phyloP scores from a whole-genome alignment of 2,113 vertebrate genomes.

The Thymallus thymallus region DNA sequence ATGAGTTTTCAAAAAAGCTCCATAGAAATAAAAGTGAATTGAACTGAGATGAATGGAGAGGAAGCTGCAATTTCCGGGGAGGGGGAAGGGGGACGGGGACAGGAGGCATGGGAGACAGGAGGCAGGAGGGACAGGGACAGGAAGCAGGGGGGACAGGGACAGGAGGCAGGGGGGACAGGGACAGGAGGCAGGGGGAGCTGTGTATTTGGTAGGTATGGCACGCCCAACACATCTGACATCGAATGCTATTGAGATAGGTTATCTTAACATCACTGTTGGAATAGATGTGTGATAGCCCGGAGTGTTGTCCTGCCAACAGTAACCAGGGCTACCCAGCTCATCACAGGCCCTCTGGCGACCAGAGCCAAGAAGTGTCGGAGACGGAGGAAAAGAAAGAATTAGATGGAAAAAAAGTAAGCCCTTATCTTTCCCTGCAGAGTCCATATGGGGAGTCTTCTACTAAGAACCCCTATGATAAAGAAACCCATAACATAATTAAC shows the following conservation, averaged over 20 bases:
- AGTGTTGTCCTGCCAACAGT: constrained; percentile 20
- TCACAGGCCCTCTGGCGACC: constrained; percentile 24
- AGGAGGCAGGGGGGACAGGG: too few relatives aligned
- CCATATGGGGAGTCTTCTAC: not conserved
- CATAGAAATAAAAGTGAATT: constrained; percentile 69
- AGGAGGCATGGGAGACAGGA: too few relatives aligned
- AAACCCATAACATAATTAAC: not conserved
- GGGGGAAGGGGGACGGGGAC: constrained; percentile 17
- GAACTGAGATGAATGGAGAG: constrained; percentile 59
- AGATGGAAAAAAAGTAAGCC: constrained; percentile 16
- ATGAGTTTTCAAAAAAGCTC: constrained; percentile 52
- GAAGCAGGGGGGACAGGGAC: too few relatives aligned
- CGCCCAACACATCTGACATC: constrained; percentile 58
- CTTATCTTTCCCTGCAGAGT: not conserved
- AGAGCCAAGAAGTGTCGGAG: constrained; percentile 23
- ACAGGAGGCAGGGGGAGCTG: constrained; percentile 27
- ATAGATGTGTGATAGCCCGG: constrained; percentile 22
- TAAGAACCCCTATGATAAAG: not conserved
- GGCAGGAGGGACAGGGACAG: too few relatives aligned
- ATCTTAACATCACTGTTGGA: not conserved
- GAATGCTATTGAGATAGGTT: constrained; percentile 12
- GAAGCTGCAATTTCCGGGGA: constrained; percentile 60
- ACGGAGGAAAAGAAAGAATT: constrained; percentile 22
- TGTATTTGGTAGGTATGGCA: constrained; percentile 33
- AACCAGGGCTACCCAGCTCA: constrained; percentile 21